phyloP scores from a whole-genome alignment of 2,113 vertebrate genomes.

The Chamaetylas fuelleborni region DNA sequence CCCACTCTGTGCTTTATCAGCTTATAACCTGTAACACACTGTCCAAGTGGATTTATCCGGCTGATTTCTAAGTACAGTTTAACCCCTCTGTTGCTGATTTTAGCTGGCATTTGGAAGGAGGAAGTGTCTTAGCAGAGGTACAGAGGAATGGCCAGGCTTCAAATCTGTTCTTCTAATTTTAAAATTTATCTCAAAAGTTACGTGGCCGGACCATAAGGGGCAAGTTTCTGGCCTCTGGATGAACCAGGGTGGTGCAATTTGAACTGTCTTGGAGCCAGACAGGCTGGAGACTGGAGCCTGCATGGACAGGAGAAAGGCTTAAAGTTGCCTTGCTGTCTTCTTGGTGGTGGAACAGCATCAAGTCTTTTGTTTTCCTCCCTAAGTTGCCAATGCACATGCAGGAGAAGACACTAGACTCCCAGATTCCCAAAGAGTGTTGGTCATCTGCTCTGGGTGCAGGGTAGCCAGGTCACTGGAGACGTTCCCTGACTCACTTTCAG shows the following conservation, averaged over 20 bases:
- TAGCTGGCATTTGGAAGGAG: not conserved
- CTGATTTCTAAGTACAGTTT: not conserved
- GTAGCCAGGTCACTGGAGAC: not conserved
- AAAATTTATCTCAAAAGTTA: not conserved
- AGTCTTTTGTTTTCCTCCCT: not conserved
- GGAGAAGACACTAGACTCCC: not conserved
- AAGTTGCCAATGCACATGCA: not conserved
- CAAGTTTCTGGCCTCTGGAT: not conserved
- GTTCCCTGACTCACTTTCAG: not conserved
- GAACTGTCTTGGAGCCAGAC: not conserved
- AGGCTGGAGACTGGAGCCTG: not conserved
- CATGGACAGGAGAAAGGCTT: not conserved
- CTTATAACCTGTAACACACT: not conserved
- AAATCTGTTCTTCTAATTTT: not conserved
- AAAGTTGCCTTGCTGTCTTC: not conserved
- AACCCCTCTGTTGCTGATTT: not conserved
- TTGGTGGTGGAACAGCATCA: not conserved
- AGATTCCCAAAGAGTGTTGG: not conserved
- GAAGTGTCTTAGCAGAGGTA: not conserved
- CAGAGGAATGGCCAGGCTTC: not conserved
- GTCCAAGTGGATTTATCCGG: not conserved
- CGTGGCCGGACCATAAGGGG: rapidly evolving
- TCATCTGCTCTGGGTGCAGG: not conserved
- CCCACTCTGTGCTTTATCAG: not conserved
- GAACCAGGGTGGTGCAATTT: not conserved